These are phyloP conservation scores for Pterois miles DNA, from an alignment of 2,797 vertebrate genomes.

Conservation along the genomic window DNA sequence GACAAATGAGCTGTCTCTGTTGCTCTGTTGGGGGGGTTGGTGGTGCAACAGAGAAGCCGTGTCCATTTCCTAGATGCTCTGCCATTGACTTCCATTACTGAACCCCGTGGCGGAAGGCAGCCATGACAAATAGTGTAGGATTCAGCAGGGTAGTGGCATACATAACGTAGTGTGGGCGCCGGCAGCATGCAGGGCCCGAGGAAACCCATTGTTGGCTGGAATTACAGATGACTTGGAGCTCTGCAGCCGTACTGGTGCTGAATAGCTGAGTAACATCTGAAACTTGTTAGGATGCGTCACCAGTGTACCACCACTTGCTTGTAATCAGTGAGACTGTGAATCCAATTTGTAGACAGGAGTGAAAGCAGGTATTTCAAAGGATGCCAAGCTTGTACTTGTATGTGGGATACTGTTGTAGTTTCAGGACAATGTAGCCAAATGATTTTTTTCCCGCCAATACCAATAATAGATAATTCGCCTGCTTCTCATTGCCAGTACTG, in stretches of 20 bases:
- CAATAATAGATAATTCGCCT: too few species aligned
- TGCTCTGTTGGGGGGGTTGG: background rate
- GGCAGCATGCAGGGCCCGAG: background rate
- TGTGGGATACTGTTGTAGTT: too few species aligned
- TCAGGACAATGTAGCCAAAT: too few species aligned
- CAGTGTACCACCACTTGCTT: background rate
- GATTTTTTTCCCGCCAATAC: too few species aligned
- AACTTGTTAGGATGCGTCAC: background rate
- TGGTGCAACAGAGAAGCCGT: background rate
- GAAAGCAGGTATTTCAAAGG: background rate
- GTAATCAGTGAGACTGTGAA: background rate
- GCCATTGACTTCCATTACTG: conserved; percentile 46
- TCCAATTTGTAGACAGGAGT: background rate
- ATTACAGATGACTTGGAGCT: conserved; percentile 18
- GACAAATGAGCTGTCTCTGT: conserved; percentile 49
- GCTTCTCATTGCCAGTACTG: too few species aligned
- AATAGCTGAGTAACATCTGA: background rate
- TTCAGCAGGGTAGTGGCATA: conserved; percentile 4
- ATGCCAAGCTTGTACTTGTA: background rate
- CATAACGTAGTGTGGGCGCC: background rate
- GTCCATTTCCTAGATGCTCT: conserved; percentile 34
- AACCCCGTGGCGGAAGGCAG: conserved; percentile 27
- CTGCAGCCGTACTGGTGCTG: background rate
- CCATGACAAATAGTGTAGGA: conserved; percentile 41
- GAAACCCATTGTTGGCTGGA: background rate